phyloP scores from a whole-genome alignment of 2,888 invertebrate genomes.

The Petrolisthes manimaculis region DNA sequence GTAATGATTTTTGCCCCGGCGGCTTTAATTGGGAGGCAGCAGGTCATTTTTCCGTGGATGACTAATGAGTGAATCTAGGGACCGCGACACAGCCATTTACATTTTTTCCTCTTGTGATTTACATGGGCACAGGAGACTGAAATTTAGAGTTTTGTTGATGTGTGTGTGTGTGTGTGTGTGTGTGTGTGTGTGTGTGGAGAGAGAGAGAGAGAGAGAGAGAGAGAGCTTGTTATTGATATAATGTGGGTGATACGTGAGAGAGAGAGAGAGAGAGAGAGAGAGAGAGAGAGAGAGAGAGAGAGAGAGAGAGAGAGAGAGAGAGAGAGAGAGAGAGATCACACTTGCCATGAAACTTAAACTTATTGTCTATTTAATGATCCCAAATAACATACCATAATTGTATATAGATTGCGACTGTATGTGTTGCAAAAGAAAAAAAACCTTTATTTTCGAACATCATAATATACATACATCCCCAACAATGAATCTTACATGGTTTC shows the following conservation, averaged over 20 bases:
- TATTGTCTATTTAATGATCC: too few species aligned
- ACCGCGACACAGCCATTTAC: neutral
- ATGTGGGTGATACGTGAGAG: neutral
- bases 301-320: neutral
- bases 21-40: neutral
- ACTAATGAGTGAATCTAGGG: neutral
- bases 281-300: slow-evolving; percentile 1
- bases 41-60: neutral
- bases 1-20: neutral
- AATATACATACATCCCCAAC: too few species aligned
- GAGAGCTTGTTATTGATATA: too few species aligned
- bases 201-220: too few species aligned
- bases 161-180: slow-evolving; percentile 1
- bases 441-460: too few species aligned
- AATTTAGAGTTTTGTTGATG: neutral
- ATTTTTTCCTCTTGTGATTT: neutral
- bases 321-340: neutral
- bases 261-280: slow-evolving; percentile 1
- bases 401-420: too few species aligned
- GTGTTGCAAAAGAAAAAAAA: too few species aligned
- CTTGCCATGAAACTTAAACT: neutral
- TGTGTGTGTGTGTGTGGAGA: neutral
- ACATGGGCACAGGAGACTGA: neutral
- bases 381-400: too few species aligned
- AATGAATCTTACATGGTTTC: too few species aligned